Evolutionary conservation across 2,797 vertebrate genomes (phyloP).

Genomic region (Centropyge bicolor): DNA sequence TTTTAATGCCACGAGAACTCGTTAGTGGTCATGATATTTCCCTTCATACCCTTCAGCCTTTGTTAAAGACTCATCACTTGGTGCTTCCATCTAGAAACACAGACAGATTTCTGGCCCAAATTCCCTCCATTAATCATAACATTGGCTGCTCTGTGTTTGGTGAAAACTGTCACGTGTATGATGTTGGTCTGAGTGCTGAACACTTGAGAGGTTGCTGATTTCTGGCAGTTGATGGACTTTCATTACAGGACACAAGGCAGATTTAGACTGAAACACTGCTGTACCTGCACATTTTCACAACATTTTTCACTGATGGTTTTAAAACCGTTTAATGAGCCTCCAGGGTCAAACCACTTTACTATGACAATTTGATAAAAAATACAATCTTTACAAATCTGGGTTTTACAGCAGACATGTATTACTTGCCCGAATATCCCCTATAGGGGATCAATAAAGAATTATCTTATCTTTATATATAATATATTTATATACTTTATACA

Average conservation of each 20-base stretch:
- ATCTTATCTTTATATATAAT: no score
- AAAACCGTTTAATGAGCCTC: neutral
- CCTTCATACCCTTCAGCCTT: constrained; percentile 42
- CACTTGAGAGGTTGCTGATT: constrained; percentile 5
- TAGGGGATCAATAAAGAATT: no score
- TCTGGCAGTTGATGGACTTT: constrained; percentile 4
- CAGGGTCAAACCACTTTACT: neutral
- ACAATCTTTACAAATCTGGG: neutral
- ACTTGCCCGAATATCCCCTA: no score
- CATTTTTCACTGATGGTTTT: constrained; percentile 4
- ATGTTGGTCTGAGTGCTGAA: constrained; percentile 20
- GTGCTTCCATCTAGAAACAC: constrained; percentile 31
- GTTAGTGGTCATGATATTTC: constrained; percentile 67
- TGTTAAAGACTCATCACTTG: constrained; percentile 48
- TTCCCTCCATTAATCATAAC: constrained; percentile 18
- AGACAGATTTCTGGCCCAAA: constrained; percentile 20
- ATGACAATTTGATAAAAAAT: neutral
- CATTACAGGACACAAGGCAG: constrained; percentile 11
- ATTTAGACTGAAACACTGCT: neutral
- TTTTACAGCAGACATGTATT: neutral
- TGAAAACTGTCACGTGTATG: constrained; percentile 10
- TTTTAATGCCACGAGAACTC: constrained; percentile 42
- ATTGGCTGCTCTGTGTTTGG: constrained; percentile 4
- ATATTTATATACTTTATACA: neutral
- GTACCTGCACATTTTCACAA: neutral